Conservation (phyloP, 2,888 invertebrate genomes). For the Nebria salina region DNA sequence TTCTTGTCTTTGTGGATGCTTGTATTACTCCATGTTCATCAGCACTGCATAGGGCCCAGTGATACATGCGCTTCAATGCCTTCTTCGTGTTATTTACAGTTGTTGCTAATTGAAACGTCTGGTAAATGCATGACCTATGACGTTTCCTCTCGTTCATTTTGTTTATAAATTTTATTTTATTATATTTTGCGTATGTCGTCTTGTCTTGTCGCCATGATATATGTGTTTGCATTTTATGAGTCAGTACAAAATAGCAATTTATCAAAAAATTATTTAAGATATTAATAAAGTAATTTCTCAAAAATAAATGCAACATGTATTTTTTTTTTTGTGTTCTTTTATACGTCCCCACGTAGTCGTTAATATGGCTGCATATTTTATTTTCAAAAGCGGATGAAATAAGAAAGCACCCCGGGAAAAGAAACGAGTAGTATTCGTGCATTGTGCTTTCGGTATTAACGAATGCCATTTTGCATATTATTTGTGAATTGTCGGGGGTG, state of each 20-base stretch:
- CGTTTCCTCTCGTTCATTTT: neutral
- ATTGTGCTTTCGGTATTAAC: slow-evolving; percentile 30
- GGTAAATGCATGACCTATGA: slow-evolving; percentile 19
- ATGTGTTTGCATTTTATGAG: no score
- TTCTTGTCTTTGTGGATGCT: neutral
- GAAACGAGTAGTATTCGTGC: slow-evolving; percentile 2
- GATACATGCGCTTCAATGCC: neutral
- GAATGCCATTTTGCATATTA: slow-evolving; percentile 30
- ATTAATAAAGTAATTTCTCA: neutral
- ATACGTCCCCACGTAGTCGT: slow-evolving; percentile 10
- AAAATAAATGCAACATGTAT: neutral
- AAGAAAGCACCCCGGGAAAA: neutral
- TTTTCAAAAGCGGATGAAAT: slow-evolving; percentile 12
- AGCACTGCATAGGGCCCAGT: neutral
- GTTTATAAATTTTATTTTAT: neutral
- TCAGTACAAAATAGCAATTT: no score
- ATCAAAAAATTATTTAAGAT: neutral
- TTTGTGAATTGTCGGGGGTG: slow-evolving; percentile 12
- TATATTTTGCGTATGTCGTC: neutral
- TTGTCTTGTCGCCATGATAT: neutral
- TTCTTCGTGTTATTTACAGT: slow-evolving; percentile 2
- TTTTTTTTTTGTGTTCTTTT: slow-evolving; percentile 13
- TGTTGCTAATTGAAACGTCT: slow-evolving; percentile 17
- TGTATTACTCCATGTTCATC: neutral
- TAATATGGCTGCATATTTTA: slow-evolving; percentile 1